Base-by-base conservation (phyloP, 2,888 invertebrate species). In the Epistrophe eligans region DNA sequence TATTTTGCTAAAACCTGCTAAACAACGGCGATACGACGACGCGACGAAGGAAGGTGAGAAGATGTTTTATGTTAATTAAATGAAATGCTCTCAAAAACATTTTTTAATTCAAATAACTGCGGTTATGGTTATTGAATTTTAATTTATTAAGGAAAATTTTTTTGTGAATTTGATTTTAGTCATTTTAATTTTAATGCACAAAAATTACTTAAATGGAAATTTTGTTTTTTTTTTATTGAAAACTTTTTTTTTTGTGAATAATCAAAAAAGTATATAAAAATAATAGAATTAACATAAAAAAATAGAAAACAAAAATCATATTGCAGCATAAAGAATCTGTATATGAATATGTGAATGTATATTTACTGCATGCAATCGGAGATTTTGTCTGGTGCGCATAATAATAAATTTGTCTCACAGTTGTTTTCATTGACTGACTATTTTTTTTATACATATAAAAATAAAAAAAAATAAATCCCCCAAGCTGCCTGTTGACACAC, bases 401-500 rank as follows among this genome's bases (percentile, higher is more conserved):
- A 70, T 70, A 55, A 76, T 70, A 81, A 24, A 81, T 76, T 76
- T 38, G 80, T 55, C 80, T 81, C 35, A 35, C 45, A 57, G 70
- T 70, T 81, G 74, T 70, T 70, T 76, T 64, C 67, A 76, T 64
- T 71, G 70, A 19, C 55, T 70, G 24, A 24, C 24, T 24, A 1
- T 24, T 24, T 24, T 2, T 24, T 2, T 24, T 24, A 24, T 24
- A 3, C 3, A 24, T 24, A 3, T 24, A 24, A 38, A 2, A 60
- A 35, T 19, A 60, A 38, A 19, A 62, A 62, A 60, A 40, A 60
- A 11, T 19, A 40, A 70, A 76, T 57, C 71, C 82, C 66, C 71
- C 77, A 40, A 77, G 82, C 52, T 45, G 77, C 64, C 77, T 77
- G 71, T 71, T 82, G 82, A 77, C 82, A 82, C 40, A 82, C 77